Conservation (phyloP, 2,888 invertebrate genomes). For the Polia nebulosa region DNA sequence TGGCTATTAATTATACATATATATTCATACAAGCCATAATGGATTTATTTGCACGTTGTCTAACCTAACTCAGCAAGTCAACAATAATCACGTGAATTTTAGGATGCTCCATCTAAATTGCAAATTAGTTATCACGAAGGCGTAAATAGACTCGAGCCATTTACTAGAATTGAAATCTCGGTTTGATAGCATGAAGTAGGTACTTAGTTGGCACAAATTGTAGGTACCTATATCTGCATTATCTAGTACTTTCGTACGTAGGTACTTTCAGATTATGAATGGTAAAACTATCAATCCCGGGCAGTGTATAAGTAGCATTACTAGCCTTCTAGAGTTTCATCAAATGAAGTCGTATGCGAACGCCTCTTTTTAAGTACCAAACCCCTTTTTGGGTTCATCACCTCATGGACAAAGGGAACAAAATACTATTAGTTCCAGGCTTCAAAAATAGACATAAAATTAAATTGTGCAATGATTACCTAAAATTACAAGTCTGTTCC, state of each 20-base stretch:
- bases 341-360: neutral
- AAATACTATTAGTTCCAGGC: conserved; percentile 11
- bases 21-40: neutral
- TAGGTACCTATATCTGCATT: too few species aligned
- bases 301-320: neutral
- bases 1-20: neutral
- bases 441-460: neutral
- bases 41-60: conserved; percentile 36
- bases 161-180: neutral
- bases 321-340: neutral
- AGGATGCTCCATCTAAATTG: conserved; percentile 6
- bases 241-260: too few species aligned
- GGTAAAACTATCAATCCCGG: neutral
- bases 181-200: neutral
- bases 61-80: conserved; percentile 3
- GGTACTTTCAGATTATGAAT: neutral
- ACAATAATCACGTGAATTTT: conserved; percentile 13
- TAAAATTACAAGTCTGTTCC: conserved; percentile 23
- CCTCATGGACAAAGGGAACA: neutral
- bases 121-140: conserved; percentile 19
- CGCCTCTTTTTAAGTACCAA: neutral
- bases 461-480: conserved; percentile 34
- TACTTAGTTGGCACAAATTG: neutral
- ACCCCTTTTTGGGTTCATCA: neutral
- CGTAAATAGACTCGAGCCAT: conserved; percentile 14